Evolutionary conservation across 2,888 invertebrate genomes (phyloP).

Genomic region (Cabera pusaria): DNA sequence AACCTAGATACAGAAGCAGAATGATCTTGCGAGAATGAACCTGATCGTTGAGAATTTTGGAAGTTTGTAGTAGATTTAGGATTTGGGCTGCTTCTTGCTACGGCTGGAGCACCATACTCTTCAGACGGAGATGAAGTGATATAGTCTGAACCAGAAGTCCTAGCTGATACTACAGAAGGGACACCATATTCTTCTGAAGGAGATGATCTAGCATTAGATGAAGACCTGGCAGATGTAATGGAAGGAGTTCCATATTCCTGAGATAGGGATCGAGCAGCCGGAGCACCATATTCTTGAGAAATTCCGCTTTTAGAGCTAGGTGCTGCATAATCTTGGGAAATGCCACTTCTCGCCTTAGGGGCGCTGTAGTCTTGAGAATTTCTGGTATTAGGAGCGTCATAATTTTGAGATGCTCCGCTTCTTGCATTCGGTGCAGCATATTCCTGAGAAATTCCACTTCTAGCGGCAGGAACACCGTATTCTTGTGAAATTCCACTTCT

Average conservation of each 20-base stretch:
- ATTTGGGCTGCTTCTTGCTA: not conserved
- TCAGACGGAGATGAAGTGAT: no score
- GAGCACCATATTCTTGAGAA: constrained; percentile 24
- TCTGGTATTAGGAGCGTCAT: no score
- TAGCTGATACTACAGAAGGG: no score
- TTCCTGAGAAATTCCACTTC: constrained; percentile 16
- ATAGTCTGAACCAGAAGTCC: no score
- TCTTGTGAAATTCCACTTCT: no score
- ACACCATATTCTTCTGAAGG: constrained; percentile 46
- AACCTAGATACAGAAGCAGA: not conserved
- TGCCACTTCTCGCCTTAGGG: no score
- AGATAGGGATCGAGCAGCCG: constrained; percentile 18
- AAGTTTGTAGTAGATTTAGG: constrained; percentile 1
- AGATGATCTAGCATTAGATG: constrained; percentile 16
- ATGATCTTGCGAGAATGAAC: not conserved
- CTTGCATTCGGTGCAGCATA: no score
- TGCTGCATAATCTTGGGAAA: no score
- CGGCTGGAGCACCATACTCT: constrained; percentile 43
- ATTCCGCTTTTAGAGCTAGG: not conserved
- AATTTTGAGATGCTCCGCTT: no score
- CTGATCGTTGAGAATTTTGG: constrained; percentile 1
- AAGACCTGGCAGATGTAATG: constrained; percentile 16
- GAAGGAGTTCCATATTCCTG: constrained; percentile 30
- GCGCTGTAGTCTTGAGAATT: no score
- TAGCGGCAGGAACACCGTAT: constrained; percentile 38